Percentiles rank a stretch among this genome's conserved stretches.
Conservation (phyloP, 1,140 invertebrate species). For the Bombus picipes region DNA sequence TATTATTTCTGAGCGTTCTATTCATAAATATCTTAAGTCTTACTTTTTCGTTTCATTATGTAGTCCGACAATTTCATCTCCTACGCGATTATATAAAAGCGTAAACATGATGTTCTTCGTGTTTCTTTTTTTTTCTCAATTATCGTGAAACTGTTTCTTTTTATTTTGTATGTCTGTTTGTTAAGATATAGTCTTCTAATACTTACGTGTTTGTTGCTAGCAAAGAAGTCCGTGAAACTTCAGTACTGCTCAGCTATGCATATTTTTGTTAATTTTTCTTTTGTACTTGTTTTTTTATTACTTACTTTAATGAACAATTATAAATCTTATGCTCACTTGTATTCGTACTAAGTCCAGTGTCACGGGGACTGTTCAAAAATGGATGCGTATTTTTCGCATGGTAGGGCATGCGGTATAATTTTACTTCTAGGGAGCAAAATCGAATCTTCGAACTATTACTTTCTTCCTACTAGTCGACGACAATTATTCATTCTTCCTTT, state of each 20-base stretch:
- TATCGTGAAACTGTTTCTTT: constrained; percentile 14
- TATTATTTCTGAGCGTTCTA: constrained; percentile 24
- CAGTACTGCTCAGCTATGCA: background rate
- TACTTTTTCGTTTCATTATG: constrained; percentile 1
- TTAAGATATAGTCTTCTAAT: constrained; percentile 20
- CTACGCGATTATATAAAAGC: background rate
- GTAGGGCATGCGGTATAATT: too few species aligned
- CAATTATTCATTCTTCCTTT: background rate
- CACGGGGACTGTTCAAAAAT: background rate
- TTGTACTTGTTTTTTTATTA: background rate
- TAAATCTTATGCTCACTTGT: constrained; percentile 18
- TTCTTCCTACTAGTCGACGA: constrained; percentile 18
- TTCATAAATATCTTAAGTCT: background rate
- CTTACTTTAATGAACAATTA: background rate
- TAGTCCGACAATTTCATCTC: constrained; percentile 24
- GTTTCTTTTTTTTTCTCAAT: background rate
- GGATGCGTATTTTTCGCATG: background rate
- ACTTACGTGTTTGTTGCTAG: constrained; percentile 29
- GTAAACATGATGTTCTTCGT: background rate
- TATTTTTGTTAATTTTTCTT: background rate
- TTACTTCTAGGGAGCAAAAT: background rate
- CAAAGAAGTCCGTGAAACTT: background rate
- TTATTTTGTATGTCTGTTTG: constrained; percentile 26
- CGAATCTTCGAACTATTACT: background rate
- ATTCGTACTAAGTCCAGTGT: constrained; percentile 19